Base-by-base conservation (phyloP, 2,797 vertebrate genomes). In the Catamblyrhynchus diadema region DNA sequence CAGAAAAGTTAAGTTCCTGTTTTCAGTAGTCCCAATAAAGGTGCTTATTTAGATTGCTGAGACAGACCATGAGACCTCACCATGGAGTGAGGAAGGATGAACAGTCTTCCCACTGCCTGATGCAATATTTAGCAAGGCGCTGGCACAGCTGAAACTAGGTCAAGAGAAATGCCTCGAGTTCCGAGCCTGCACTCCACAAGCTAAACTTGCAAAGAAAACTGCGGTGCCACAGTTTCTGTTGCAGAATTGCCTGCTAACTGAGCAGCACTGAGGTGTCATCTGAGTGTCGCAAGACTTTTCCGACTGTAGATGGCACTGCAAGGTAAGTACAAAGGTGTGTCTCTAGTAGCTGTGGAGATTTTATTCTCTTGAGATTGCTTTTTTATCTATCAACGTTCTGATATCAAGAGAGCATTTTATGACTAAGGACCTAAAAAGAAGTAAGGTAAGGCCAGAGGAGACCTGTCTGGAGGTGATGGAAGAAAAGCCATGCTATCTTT, bases 271-370 rank as follows among this genome's bases (percentile, higher is more conserved):
- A 2, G 20, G 23, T 12, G 47, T 45, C 57, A 44, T 21, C 71
- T 9, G 41, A 20, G 21, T 6, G 33, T 24, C 1, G 2, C 27
- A 37, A 62, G 27, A 66, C 7, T 8, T 73, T 81, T 79, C 39
- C 2, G 39, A 73, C 92, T 67, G 67, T 77, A 97, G 95, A 85
- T 96, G 93, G 90, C 94, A 78, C 81, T 94, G 53, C 73, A 75
- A 72, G 61, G 72, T 88, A 92, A 95, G 3, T 30, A 41, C 79
- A 88, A 78, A 91, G 21, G 23, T 60, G n/a, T 14, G 6, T 25
- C 25, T 33, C 22, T 27, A 2, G 6, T 5, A 5, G 28, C 57
- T 37, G 16, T 6, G 44, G 47, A 47, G 54, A 39, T 81, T 57
- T 62, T 33, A 64, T 14, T 59, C 30, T 71, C 42, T 12, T 48